Evolutionary conservation across 2,797 vertebrate species (phyloP), one percentile per base, ranked within the genome.

Genomic region (Phoxinus dragarum): DNA sequence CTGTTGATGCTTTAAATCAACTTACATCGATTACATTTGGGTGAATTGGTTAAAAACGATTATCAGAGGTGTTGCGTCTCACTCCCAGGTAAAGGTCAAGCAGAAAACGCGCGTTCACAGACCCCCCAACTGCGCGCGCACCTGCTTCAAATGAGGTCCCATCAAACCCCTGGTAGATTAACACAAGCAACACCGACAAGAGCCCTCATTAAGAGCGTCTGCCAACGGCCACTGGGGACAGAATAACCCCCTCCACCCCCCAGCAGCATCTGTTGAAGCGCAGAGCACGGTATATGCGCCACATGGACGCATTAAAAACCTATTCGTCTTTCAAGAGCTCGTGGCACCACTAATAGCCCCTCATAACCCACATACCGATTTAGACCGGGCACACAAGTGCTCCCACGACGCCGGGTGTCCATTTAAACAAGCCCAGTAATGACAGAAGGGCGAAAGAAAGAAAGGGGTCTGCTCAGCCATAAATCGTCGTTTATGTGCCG

Each of bases 361-460:
- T 86, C 87, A 89, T 91, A 89, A 90, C 91, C 90, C 90, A 88
- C 89, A 90, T 88, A 91, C 90, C 90, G 8, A 54, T 72, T 86
- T 85, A 84, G 87, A 88, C 76, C 34, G 69, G 76, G 83, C 82
- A 81, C 67, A 34, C 64, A 67, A 64, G 75, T 85, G 44, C 80
- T 87, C 88, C 88, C 88, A 84, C 66, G 27, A 90, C 88, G 76
- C 89, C 80, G 76, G 91, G 90, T 90, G 86, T 91, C 92, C 86
- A 93, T 89, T 93, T 91, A 94, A 92, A 91, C 91, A 88, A 90
- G 85, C 66, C 87, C 90, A 88, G 91, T 93, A 93, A 93, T 92
- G 93, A 91, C 93, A 84, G 82, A 86, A 87, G 83, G 89, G 91
- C 93, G 91, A 92, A 93, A 90, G 90, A 92, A 92, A 49, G 27